Evolutionary conservation across 2,797 vertebrate genomes (phyloP).

Genomic region (Ctenosaura bakeri): DNA sequence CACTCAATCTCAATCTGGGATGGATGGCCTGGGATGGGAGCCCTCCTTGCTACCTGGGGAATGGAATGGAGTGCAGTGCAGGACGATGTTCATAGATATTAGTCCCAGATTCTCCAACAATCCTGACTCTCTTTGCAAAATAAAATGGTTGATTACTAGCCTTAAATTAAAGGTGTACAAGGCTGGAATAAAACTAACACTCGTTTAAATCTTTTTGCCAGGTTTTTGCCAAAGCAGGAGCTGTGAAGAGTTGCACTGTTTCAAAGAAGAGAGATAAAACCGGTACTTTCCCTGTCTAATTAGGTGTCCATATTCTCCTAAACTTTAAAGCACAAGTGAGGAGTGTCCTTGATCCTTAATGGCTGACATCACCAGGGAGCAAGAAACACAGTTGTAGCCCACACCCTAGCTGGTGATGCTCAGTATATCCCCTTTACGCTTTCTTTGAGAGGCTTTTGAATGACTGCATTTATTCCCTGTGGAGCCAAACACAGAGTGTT

Average conservation of each 20-base stretch:
- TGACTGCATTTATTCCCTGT: not conserved
- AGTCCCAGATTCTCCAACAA: not conserved
- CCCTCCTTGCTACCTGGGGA: too few species aligned
- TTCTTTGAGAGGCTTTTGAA: not conserved
- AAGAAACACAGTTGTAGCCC: too few species aligned
- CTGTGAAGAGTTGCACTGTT: conserved; percentile 89
- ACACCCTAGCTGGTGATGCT: too few species aligned
- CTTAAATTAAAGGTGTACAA: not conserved
- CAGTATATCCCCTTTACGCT: not conserved
- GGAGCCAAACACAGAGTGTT: too few species aligned
- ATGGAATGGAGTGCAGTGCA: too few species aligned
- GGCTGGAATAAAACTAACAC: not conserved
- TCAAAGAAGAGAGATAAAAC: conserved; percentile 95
- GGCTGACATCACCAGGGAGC: not conserved
- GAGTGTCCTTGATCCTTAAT: not conserved
- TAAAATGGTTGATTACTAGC: too few species aligned
- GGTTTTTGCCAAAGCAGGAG: conserved; percentile 91
- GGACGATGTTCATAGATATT: too few species aligned
- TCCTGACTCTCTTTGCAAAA: too few species aligned
- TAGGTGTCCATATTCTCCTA: not conserved
- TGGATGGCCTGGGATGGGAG: too few species aligned
- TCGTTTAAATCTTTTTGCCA: conserved; percentile 62
- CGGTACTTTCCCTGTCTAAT: conserved; percentile 79
- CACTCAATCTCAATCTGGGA: too few species aligned
- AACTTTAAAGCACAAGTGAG: not conserved